These are phyloP conservation scores for Zonitis immaculata DNA, from an alignment of 2,888 invertebrate species.

Conservation along the genomic window DNA sequence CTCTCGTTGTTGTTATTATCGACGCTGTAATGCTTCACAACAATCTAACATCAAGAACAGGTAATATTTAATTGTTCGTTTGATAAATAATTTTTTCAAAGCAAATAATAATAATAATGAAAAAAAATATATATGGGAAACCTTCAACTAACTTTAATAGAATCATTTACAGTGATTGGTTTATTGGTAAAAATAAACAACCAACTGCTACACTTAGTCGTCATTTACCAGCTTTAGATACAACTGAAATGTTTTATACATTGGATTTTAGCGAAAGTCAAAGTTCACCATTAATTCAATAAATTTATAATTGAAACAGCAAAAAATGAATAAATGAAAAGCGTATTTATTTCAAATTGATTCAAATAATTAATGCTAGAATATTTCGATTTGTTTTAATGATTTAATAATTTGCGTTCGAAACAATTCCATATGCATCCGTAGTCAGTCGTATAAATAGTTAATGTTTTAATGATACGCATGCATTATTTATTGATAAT, in stretches of 20 bases:
- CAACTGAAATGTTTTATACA: slow-evolving; percentile 72
- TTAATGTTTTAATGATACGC: too few relatives aligned
- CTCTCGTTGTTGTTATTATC: slow-evolving; percentile 49
- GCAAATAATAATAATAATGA: background rate
- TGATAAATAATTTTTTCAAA: background rate
- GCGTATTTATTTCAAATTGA: background rate
- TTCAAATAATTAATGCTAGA: background rate
- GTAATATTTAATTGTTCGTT: slow-evolving; percentile 23
- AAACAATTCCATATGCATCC: too few relatives aligned
- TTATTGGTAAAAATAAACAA: slow-evolving; percentile 36
- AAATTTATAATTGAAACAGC: slow-evolving; percentile 5
- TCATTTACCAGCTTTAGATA: slow-evolving; percentile 57
- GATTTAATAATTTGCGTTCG: too few relatives aligned
- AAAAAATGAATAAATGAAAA: too few relatives aligned
- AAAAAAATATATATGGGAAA: background rate
- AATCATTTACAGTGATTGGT: slow-evolving; percentile 32
- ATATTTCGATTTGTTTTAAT: too few relatives aligned
- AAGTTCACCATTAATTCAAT: slow-evolving; percentile 70
- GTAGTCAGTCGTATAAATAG: too few relatives aligned
- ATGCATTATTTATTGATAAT: too few relatives aligned
- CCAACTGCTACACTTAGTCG: slow-evolving; percentile 51
- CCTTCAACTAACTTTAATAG: background rate
- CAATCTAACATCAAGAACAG: slow-evolving; percentile 30
- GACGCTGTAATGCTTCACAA: slow-evolving; percentile 31
- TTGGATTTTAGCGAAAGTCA: slow-evolving; percentile 69